These are phyloP conservation scores for Euzophera pinguis DNA, from an alignment of 2,888 invertebrate species.

Conservation along the genomic window DNA sequence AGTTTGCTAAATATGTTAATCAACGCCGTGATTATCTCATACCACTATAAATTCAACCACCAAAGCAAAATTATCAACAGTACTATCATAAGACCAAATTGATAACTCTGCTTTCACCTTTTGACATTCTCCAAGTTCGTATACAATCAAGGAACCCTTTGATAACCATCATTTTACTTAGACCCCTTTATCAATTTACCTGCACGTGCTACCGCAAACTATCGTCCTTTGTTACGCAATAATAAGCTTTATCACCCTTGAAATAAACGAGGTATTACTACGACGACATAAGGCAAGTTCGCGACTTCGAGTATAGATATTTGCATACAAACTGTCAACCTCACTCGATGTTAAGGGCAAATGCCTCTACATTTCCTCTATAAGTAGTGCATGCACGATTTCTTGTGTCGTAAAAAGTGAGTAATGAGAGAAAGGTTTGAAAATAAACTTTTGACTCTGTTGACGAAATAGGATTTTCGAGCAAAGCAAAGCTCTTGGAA, in stretches of 20 bases:
- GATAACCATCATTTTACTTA: constrained; percentile 2
- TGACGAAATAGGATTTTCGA: no score
- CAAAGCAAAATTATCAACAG: neutral
- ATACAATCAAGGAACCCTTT: neutral
- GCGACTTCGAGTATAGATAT: constrained; percentile 40
- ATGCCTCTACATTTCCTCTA: neutral
- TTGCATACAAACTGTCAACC: constrained; percentile 50
- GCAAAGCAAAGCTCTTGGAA: no score
- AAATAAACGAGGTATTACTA: constrained; percentile 9
- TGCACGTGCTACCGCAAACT: constrained; percentile 18
- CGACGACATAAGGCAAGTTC: constrained; percentile 22
- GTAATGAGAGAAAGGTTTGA: no score
- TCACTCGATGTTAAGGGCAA: constrained; percentile 12
- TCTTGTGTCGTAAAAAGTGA: neutral
- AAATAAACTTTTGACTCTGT: no score
- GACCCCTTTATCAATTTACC: constrained; percentile 19
- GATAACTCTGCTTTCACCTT: neutral
- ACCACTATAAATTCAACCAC: neutral
- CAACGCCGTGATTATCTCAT: no score
- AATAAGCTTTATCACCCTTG: constrained; percentile 2
- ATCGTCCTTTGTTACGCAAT: neutral
- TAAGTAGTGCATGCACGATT: neutral
- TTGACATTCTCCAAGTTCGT: neutral
- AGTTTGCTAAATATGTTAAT: no score
- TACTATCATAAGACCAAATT: no score